Evolutionary conservation across 2,113 vertebrate species (phyloP).

Genomic region (Salvelinus sp.): DNA sequence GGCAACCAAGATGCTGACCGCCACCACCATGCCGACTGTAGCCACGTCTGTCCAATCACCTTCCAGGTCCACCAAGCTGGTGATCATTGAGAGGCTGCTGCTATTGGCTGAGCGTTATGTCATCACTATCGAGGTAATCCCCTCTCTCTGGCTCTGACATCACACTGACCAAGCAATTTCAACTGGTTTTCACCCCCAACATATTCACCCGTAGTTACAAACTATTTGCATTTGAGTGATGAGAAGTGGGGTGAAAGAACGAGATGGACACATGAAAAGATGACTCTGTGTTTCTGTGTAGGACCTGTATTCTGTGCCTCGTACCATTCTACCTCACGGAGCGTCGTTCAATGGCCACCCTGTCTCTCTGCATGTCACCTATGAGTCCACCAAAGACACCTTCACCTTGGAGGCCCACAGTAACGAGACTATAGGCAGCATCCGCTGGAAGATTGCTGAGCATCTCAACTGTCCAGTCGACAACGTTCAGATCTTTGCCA

Average conservation of each 20-base stretch:
- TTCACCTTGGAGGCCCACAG: conserved; percentile 97
- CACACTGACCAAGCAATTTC: not conserved
- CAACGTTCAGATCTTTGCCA: conserved; percentile 98
- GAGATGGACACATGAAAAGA: not conserved
- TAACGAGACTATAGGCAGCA: conserved; percentile 94
- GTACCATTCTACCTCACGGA: conserved; percentile 99
- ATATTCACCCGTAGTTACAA: not conserved
- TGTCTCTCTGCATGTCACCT: conserved; percentile 92
- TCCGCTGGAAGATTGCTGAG: conserved; percentile 97
- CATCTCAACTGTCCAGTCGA: conserved; percentile 94
- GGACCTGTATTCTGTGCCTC: conserved; percentile 96
- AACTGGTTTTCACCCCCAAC: too few relatives aligned
- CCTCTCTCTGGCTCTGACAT: conserved; percentile 6
- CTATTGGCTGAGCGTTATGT: conserved; percentile 96
- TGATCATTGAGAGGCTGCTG: conserved; percentile 96
- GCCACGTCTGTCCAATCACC: conserved; percentile 98
- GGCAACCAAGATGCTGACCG: conserved; percentile 98
- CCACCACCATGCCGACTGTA: conserved; percentile 96
- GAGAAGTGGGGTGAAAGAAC: not conserved
- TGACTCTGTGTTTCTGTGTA: conserved; percentile 45
- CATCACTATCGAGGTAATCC: conserved; percentile 93
- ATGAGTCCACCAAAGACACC: conserved; percentile 98
- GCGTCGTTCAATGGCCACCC: conserved; percentile 97
- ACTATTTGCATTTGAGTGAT: not conserved
- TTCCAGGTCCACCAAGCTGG: conserved; percentile 97